phyloP scores from a whole-genome alignment of 2,113 vertebrate species.

The Edolisoma coerulescens region DNA sequence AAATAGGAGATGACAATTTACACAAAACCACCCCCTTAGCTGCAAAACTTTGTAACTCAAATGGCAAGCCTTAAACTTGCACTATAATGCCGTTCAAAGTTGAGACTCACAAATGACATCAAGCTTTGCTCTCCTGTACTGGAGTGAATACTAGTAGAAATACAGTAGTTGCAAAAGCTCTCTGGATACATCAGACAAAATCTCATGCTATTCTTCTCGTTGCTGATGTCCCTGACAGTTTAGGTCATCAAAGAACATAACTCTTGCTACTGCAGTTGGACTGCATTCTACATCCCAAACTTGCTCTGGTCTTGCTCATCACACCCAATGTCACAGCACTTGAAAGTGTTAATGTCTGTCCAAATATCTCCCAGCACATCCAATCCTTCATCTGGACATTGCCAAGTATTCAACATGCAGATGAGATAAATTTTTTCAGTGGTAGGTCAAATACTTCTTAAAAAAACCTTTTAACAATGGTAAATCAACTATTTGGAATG shows the following conservation, averaged over 20 bases:
- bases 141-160: background rate
- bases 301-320: background rate
- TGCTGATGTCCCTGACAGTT: background rate
- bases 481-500: background rate
- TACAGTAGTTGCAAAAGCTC: background rate
- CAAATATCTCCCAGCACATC: background rate
- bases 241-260: background rate
- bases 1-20: background rate
- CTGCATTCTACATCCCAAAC: background rate
- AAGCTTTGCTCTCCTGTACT: background rate
- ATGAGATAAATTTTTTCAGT: background rate
- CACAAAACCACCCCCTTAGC: background rate
- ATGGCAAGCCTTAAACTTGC: background rate
- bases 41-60: background rate
- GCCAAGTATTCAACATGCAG: background rate
- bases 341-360: background rate
- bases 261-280: background rate
- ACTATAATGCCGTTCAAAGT: background rate
- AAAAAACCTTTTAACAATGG: background rate
- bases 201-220: background rate
- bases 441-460: background rate
- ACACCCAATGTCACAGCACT: background rate
- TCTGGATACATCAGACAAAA: background rate
- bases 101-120: background rate
- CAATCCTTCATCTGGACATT: background rate